Conservation (phyloP, 2,797 vertebrate genomes). For the Pelochelys cantorii region DNA sequence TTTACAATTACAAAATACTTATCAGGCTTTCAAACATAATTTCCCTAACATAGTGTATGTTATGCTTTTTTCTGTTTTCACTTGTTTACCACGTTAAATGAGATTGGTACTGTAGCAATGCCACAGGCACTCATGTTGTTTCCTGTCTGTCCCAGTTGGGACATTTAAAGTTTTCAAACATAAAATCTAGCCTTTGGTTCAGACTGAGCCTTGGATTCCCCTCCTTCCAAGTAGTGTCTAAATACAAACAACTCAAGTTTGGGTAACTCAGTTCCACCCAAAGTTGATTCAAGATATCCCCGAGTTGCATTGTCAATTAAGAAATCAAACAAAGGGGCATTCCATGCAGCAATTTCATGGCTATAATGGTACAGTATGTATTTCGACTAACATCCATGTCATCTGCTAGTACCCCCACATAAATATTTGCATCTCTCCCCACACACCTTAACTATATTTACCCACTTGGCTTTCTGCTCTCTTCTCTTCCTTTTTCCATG, state of each 20-base stretch:
- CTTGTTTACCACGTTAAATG: background rate
- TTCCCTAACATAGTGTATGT: background rate
- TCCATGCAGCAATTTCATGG: background rate
- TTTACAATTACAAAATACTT: background rate
- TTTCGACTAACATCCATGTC: background rate
- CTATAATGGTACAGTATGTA: background rate
- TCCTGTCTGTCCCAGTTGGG: background rate
- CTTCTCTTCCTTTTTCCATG: background rate
- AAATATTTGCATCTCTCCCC: background rate
- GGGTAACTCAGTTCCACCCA: background rate
- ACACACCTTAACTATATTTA: background rate
- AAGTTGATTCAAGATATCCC: background rate
- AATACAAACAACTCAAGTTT: background rate
- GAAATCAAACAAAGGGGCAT: background rate
- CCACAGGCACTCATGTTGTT: too few relatives aligned
- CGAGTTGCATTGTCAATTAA: background rate
- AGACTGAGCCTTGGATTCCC: background rate
- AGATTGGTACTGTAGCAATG: background rate
- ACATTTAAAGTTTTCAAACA: background rate
- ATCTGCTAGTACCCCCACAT: background rate
- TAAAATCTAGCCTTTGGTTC: background rate
- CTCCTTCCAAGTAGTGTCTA: fast-evolving
- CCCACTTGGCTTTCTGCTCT: background rate
- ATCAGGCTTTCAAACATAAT: background rate
- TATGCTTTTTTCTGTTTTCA: background rate